These are phyloP conservation scores for Pemphigus obesinymphae DNA, from an alignment of 1,140 invertebrate species.

Conservation along the genomic window DNA sequence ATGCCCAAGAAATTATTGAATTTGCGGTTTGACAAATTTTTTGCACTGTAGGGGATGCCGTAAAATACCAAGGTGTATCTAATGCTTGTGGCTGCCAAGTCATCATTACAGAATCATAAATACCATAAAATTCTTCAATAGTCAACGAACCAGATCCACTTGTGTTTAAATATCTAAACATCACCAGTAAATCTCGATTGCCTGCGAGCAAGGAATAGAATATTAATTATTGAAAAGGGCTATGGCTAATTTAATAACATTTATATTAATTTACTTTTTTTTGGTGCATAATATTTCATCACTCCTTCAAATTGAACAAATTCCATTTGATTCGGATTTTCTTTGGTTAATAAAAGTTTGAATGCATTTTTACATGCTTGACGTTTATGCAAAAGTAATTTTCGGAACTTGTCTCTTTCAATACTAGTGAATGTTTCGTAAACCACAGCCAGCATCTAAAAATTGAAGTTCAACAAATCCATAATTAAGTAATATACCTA, in stretches of 20 bases:
- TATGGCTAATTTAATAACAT: slow-evolving; percentile 37
- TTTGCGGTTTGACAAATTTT: slow-evolving; percentile 60
- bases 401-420: slow-evolving; percentile 82
- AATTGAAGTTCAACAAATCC: slow-evolving; percentile 22
- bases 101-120: slow-evolving; percentile 70
- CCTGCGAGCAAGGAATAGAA: slow-evolving; percentile 55
- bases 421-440: slow-evolving; percentile 85
- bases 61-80: slow-evolving; percentile 66
- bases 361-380: slow-evolving; percentile 80
- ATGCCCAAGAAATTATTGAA: slow-evolving; percentile 62
- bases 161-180: slow-evolving; percentile 74
- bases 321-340: slow-evolving; percentile 62
- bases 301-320: slow-evolving; percentile 78
- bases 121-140: slow-evolving; percentile 69
- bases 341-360: slow-evolving; percentile 67
- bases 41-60: slow-evolving; percentile 59
- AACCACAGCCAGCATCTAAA: slow-evolving; percentile 80
- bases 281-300: slow-evolving; percentile 71
- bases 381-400: slow-evolving; percentile 76
- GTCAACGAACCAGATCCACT: slow-evolving; percentile 62
- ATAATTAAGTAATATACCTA: slow-evolving; percentile 25
- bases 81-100: slow-evolving; percentile 68
- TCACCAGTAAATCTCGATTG: slow-evolving; percentile 70
- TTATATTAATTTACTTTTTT: slow-evolving; percentile 60
- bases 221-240: not conserved